Base-by-base conservation (phyloP, 2,888 invertebrate genomes). In the Himalopsyche japonica region DNA sequence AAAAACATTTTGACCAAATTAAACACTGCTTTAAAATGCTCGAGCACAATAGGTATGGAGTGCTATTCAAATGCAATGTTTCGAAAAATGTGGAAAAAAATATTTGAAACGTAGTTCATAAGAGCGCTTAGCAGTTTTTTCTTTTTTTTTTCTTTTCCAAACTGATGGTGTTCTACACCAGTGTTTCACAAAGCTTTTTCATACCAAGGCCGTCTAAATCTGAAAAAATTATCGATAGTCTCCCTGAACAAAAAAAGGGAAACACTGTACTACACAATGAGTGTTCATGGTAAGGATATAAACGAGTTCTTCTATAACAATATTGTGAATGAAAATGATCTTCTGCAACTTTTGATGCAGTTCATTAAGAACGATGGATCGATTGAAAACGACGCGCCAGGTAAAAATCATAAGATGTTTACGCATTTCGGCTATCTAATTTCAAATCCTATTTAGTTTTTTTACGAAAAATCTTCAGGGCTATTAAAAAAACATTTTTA, bases 321-420 rank as follows among this genome's bases (percentile, higher is more conserved):
- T 7, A 87, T 93, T 0, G 89, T 88, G 0, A 89, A n/a, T n/a
- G n/a, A 93, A 49, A 92, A 93, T 81, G 94, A 94, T 88, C 94
- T 94, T 87, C 88, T 94, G 81, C 93, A 94, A 87, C 88, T 93
- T 1, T 88, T 94, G 79, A 90, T 93, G 34, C 90, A 93, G 64
- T 87, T 94, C n/a, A n/a, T n/a, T 30, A 92, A 92, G 87, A 91
- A 91, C 79, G 90, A 91, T 84, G 90, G 84, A 76, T 49, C n/a
- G 6, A 70, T 84, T 12, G 84, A 76, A 30, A 76, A 83, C 48
- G 80, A 83, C 27, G 77, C 34, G 8, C 12, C 77, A 83, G 83
- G 83, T 83, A 49, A 49, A 37, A 34, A 3, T 15, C 3, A 43
- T 15, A 15, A 10, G 2, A 20, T 5, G 20, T 20, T 43, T 43